Evolutionary conservation across 2,888 invertebrate genomes (phyloP).

Genomic region (Hipparchia semele): DNA sequence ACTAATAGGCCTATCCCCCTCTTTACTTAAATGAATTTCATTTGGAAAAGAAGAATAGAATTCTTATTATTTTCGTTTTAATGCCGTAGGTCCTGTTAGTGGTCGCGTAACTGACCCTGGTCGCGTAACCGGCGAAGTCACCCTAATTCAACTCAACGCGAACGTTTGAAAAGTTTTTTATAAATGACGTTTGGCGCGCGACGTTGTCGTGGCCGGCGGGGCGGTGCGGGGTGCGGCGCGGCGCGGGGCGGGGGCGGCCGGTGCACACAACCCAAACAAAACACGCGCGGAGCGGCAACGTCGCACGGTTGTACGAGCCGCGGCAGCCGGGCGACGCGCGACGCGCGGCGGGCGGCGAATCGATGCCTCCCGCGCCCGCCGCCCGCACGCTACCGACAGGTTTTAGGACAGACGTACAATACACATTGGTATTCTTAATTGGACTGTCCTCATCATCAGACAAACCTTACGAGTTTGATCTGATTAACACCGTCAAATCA

Average conservation of each 20-base stretch:
- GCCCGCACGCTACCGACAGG: conserved; percentile 43
- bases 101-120: too few species aligned
- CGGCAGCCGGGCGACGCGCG: conserved; percentile 45
- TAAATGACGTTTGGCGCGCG: conserved; percentile 40
- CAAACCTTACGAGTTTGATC: too few species aligned
- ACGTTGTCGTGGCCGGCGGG: conserved; percentile 36
- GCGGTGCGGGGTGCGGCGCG: conserved; percentile 38
- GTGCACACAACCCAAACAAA: conserved; percentile 75
- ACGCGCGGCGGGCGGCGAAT: conserved; percentile 51
- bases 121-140: too few species aligned
- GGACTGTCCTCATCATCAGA: conserved; percentile 48
- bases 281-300: conserved; percentile 73
- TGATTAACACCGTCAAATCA: too few species aligned
- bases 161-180: conserved; percentile 44
- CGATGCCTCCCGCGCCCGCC: conserved; percentile 58
- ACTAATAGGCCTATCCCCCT: too few species aligned
- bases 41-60: too few species aligned
- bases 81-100: too few species aligned
- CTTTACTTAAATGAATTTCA: too few species aligned
- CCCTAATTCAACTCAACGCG: background rate
- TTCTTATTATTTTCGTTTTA: too few species aligned
- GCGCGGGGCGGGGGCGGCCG: conserved; percentile 48
- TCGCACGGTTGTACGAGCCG: conserved; percentile 48
- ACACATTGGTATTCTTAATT: conserved; percentile 51
- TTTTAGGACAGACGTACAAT: conserved; percentile 19